Percentiles rank a stretch among this genome's conserved stretches.
Evolutionary conservation across 2,797 vertebrate genomes (phyloP).

Genomic region (Trichosurus vulpecula): DNA sequence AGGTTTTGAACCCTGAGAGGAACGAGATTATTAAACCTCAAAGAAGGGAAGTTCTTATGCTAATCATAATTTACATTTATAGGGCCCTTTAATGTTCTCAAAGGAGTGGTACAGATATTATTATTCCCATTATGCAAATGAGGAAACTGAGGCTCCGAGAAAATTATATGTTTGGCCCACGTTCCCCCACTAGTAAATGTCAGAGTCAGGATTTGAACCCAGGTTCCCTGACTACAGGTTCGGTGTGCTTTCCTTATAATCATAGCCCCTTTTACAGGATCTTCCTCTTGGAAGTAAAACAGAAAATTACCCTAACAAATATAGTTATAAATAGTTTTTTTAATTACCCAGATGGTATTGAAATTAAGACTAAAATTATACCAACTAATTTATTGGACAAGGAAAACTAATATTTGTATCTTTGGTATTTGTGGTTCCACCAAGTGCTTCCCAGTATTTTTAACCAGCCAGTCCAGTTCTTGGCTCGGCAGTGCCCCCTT

Average conservation of each 20-base stretch:
- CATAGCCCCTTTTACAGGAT: not conserved
- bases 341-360: slow-evolving; percentile 35
- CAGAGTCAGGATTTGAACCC: not conserved
- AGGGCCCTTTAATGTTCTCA: not conserved
- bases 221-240: not conserved
- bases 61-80: not conserved
- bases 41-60: not conserved
- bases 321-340: slow-evolving; percentile 50
- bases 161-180: not conserved
- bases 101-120: not conserved
- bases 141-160: not conserved
- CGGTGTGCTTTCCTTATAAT: not conserved
- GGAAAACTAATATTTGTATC: slow-evolving; percentile 32
- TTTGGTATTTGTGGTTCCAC: not conserved
- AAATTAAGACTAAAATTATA: slow-evolving; percentile 59
- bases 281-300: slow-evolving; percentile 51
- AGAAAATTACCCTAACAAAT: slow-evolving; percentile 20
- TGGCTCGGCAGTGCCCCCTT: not conserved
- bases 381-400: slow-evolving; percentile 31
- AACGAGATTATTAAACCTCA: not conserved
- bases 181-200: not conserved
- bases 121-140: not conserved
- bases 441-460: not conserved
- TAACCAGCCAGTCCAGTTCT: not conserved
- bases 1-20: not conserved